Evolutionary conservation across 2,113 vertebrate genomes (phyloP).

Genomic region (Anolis sagrei): DNA sequence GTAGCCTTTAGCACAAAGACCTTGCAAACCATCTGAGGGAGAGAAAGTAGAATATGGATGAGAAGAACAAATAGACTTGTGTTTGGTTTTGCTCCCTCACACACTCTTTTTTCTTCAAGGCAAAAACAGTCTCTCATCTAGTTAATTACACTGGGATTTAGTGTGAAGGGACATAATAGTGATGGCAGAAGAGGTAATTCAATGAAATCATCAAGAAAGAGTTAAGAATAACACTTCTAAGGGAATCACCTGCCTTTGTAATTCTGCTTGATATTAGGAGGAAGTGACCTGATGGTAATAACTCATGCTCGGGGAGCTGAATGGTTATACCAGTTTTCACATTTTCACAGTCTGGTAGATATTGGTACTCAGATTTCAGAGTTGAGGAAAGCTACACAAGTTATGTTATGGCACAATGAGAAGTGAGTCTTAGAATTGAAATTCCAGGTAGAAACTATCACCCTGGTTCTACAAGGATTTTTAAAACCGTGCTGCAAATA

Average conservation of each 20-base stretch:
- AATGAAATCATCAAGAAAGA: background rate
- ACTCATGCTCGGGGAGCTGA: background rate
- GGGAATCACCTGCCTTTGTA: background rate
- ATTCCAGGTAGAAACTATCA: background rate
- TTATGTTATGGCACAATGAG: too few relatives aligned
- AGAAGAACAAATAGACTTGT: background rate
- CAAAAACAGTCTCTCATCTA: background rate
- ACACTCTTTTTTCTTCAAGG: background rate
- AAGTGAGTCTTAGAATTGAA: background rate
- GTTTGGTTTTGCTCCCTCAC: background rate
- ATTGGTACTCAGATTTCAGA: background rate
- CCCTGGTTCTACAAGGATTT: background rate
- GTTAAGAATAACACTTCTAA: background rate
- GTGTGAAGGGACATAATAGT: background rate
- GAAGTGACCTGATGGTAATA: background rate
- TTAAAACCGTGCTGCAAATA: too few relatives aligned
- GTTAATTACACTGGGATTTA: background rate
- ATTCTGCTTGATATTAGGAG: background rate
- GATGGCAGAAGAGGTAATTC: background rate
- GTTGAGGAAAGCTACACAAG: too few relatives aligned
- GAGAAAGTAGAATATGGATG: background rate
- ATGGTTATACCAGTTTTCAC: background rate
- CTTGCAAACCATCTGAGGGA: background rate
- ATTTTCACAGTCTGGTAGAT: too few relatives aligned
- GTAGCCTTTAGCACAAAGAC: background rate